Percentiles rank a stretch among this genome's conserved stretches.
These are phyloP conservation scores for Lanius ludovicianus DNA, from an alignment of 2,113 vertebrate genomes.

Conservation along the genomic window DNA sequence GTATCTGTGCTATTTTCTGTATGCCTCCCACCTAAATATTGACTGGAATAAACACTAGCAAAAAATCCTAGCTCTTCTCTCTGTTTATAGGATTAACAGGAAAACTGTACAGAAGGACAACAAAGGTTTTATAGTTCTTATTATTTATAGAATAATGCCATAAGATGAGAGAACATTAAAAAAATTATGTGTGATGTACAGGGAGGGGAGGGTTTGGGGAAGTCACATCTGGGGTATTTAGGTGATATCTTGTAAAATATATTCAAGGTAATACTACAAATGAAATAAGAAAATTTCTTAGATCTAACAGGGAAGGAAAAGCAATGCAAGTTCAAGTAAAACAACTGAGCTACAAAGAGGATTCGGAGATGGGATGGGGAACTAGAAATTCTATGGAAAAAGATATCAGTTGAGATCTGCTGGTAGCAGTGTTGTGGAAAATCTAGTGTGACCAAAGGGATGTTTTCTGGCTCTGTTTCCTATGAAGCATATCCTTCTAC, in stretches of 20 bases:
- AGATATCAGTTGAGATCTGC: neutral
- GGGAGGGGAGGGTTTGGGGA: rapidly evolving
- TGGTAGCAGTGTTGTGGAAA: neutral
- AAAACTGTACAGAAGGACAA: neutral
- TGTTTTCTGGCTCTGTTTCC: slow-evolving; percentile 21
- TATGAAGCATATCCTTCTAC: neutral
- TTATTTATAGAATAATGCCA: neutral
- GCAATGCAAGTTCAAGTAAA: neutral
- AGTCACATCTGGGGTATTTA: neutral
- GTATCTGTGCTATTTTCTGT: neutral
- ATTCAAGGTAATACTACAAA: neutral
- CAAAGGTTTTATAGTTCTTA: neutral
- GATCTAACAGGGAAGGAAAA: neutral
- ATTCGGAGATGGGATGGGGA: neutral
- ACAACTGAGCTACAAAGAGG: neutral
- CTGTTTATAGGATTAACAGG: neutral
- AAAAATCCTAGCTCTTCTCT: neutral
- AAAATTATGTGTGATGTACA: neutral
- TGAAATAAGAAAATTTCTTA: neutral
- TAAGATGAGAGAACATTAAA: neutral
- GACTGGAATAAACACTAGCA: neutral
- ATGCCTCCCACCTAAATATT: neutral
- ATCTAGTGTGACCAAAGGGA: neutral
- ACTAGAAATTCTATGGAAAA: neutral
- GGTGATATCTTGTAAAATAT: neutral